Base-by-base conservation (phyloP, 2,797 vertebrate genomes). In the Rhinatrema bivittatum region DNA sequence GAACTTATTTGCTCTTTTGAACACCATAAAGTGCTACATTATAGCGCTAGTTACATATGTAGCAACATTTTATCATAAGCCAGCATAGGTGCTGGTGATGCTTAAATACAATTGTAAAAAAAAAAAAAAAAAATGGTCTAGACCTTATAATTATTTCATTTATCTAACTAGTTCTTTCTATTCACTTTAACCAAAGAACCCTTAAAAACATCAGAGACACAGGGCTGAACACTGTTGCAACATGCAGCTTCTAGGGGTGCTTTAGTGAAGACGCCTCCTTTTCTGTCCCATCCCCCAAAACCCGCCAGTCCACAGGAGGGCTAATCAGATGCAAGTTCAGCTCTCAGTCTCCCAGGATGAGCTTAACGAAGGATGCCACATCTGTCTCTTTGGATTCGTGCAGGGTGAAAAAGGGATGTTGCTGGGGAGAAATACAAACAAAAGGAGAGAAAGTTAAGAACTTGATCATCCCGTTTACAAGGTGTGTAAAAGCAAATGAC, bases 381-480 rank as follows among this genome's bases (percentile, higher is more conserved):
- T 98, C 93, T 50, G 94, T 97, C 43, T 89, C 89, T 91, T 93
- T 94, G 86, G 89, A 87, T 84, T 96, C 92, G 5, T 98, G 92
- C 72, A 80, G 71, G 39, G 81, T 87, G 84, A 95, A 95, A 85
- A 97, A 98, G 51, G 73, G 86, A 77, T 94, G 94, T 89, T 89
- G 87, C 94, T 98, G 71, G 38, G 49, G 32, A 46, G 44, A 51
- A 22, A 56, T 59, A 22, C 44, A 46, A 18, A 42, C 20, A 25
- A 56, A 13, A 28, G 38, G 12, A 39, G 21, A 8, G 24, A 51
- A 34, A 53, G 3, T 1, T n/a, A n/a, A n/a, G n/a, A n/a, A n/a
- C n/a, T n/a, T n/a, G n/a, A 36, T 15, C 15, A 2, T 14, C 10
- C 4, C 5, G 14, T 15, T 33, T 26, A 42, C 31, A 36, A 36